Base-by-base conservation (phyloP, 2,888 invertebrate species). In the Drosophila rellima region DNA sequence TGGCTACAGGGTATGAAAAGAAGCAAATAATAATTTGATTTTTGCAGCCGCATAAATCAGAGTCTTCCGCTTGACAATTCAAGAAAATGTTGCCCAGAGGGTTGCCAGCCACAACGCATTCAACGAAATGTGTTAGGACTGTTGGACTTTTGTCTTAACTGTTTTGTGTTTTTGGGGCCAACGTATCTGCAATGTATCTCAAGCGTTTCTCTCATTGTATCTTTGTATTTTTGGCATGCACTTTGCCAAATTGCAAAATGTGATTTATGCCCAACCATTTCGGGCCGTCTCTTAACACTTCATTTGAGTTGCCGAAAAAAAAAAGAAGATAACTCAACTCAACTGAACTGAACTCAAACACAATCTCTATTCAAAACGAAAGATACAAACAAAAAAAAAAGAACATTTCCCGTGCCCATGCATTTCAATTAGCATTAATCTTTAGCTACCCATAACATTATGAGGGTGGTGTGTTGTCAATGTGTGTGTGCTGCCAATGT, bases 191-290 rank as follows among this genome's bases (percentile, higher is more conserved):
- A 55, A 54, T 78, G 61, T 78, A 63, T 67, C 73, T 77, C 51
- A 63, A 62, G 60, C 57, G 74, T 10, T 45, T 64, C 37, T 64
- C 37, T 45, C 68, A 51, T 62, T 61, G 69, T 79, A 59, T 70
- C 68, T 64, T 48, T 60, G 40, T 66, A 63, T 59, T 47, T 55
- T 60, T 44, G 54, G 40, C 70, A 56, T 87, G 83, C 88, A 88
- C 89, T 88, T 74, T 88, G 89, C 81, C 89, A 84, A 83, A 83
- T 88, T 84, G 84, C 84, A 69, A 84, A 86, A 86, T 86, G 70
- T 86, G 89, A 83, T 83, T 83, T 88, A 88, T 83, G 68, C 15
- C 59, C 48, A 40, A 64, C 47, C 61, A 77, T 70, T 79, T 79
- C 69, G 67, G 70, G 70, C 81, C 60, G 64, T 60, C 65, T 67